Evolutionary conservation across 1,140 invertebrate genomes (phyloP).

Genomic region (Calephelis nemesis): DNA sequence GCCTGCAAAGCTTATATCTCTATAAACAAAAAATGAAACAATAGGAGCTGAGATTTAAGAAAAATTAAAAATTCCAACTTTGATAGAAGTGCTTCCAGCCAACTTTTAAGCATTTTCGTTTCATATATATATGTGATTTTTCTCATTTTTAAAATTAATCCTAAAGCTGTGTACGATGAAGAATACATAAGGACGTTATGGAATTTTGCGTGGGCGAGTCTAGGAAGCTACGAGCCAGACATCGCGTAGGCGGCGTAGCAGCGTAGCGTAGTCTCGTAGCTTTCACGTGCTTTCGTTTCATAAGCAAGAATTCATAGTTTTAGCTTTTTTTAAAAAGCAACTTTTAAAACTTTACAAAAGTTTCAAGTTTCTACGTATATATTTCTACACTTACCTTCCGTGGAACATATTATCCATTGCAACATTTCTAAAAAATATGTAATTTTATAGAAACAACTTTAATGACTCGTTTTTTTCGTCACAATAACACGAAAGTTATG

Average conservation of each 20-base stretch:
- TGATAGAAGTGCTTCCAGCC: too few relatives aligned
- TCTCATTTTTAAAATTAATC: too few relatives aligned
- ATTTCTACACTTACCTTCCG: slow-evolving; percentile 8
- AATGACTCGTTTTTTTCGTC: slow-evolving; percentile 18
- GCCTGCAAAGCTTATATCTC: too few relatives aligned
- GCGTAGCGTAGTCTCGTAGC: slow-evolving; percentile 58
- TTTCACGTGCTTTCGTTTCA: slow-evolving; percentile 44
- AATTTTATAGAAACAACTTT: slow-evolving; percentile 9
- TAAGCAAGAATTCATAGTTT: not conserved
- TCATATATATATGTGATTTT: too few relatives aligned
- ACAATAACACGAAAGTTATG: slow-evolving; percentile 24
- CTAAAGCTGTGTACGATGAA: not conserved
- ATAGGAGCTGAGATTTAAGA: too few relatives aligned
- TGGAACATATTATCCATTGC: not conserved
- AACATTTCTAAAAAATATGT: slow-evolving; percentile 1
- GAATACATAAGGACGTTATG: slow-evolving; percentile 19
- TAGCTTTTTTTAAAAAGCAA: not conserved
- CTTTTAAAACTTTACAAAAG: not conserved
- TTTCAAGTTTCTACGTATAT: not conserved
- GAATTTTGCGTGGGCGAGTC: slow-evolving; percentile 68
- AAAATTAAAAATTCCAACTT: too few relatives aligned
- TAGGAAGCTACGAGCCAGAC: slow-evolving; percentile 68
- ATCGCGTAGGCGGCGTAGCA: slow-evolving; percentile 62
- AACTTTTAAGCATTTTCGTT: too few relatives aligned
- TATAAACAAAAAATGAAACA: too few relatives aligned